These are phyloP conservation scores for Philhelius pedissequus DNA, from an alignment of 2,888 invertebrate species.

Conservation along the genomic window DNA sequence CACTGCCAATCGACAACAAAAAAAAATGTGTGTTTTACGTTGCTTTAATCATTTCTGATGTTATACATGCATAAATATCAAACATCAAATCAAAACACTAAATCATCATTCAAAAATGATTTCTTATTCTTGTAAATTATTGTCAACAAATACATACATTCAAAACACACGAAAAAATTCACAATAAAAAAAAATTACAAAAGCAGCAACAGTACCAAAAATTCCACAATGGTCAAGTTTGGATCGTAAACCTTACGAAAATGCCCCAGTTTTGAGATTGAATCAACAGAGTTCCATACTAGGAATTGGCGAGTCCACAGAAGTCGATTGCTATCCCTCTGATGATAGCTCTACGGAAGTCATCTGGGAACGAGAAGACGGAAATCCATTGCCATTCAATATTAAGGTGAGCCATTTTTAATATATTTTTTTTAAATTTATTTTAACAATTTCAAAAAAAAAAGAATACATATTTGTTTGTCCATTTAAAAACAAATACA, in stretches of 20 bases:
- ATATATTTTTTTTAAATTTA: too few relatives aligned
- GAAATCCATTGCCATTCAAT: conserved; percentile 74
- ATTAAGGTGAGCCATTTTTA: conserved; percentile 72
- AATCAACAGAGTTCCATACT: conserved; percentile 76
- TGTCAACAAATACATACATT: conserved; percentile 20
- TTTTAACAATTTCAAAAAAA: too few relatives aligned
- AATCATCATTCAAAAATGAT: conserved; percentile 53
- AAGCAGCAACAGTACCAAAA: conserved; percentile 63
- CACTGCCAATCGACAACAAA: neutral
- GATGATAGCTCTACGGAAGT: conserved; percentile 75
- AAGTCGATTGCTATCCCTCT: conserved; percentile 78
- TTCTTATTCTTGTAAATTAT: conserved; percentile 8
- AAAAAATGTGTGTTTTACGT: neutral
- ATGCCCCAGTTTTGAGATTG: conserved; percentile 73
- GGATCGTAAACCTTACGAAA: conserved; percentile 29
- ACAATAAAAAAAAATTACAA: conserved; percentile 44
- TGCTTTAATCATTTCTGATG: conserved; percentile 30
- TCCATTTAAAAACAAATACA: too few relatives aligned
- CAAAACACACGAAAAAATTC: conserved; percentile 41
- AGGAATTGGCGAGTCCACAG: conserved; percentile 76
- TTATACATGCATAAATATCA: neutral
- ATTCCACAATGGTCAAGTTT: conserved; percentile 61
- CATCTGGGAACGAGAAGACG: conserved; percentile 77
- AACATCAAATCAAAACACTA: conserved; percentile 11
- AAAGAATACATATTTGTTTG: too few relatives aligned